Conservation (phyloP, 2,113 vertebrate genomes). For the Actenoides lindsayi region DNA sequence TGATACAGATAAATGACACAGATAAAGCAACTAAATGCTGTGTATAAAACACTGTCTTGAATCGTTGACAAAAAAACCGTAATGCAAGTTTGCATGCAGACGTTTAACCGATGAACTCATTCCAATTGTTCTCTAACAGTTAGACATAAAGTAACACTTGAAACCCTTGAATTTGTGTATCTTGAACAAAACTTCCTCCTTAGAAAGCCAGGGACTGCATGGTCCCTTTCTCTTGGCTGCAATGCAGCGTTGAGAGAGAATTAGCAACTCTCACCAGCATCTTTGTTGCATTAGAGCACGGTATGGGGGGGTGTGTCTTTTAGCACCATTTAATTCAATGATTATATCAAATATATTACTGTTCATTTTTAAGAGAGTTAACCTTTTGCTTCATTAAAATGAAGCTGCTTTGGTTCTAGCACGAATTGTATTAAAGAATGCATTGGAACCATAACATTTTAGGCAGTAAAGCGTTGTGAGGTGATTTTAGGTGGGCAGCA, state of each 20-base stretch:
- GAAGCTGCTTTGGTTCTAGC: neutral
- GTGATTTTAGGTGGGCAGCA: neutral
- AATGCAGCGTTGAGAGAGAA: neutral
- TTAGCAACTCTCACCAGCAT: neutral
- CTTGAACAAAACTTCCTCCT: neutral
- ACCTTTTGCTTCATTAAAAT: neutral
- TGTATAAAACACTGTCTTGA: accelerated
- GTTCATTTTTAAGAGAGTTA: neutral
- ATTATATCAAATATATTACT: neutral
- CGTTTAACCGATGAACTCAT: neutral
- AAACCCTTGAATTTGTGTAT: neutral
- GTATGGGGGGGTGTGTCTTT: neutral
- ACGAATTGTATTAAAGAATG: neutral
- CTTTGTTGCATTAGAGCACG: neutral
- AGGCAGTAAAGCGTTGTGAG: neutral
- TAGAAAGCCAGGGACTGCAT: neutral
- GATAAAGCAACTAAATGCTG: neutral
- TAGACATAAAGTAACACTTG: neutral
- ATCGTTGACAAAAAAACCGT: neutral
- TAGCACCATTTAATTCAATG: neutral
- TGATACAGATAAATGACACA: accelerated
- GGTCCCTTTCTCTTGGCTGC: neutral
- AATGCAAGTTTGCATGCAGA: neutral
- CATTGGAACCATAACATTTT: neutral
- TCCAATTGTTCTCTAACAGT: neutral